Evolutionary conservation across 2,113 vertebrate genomes (phyloP).

Genomic region (Formicarius rufipectus): DNA sequence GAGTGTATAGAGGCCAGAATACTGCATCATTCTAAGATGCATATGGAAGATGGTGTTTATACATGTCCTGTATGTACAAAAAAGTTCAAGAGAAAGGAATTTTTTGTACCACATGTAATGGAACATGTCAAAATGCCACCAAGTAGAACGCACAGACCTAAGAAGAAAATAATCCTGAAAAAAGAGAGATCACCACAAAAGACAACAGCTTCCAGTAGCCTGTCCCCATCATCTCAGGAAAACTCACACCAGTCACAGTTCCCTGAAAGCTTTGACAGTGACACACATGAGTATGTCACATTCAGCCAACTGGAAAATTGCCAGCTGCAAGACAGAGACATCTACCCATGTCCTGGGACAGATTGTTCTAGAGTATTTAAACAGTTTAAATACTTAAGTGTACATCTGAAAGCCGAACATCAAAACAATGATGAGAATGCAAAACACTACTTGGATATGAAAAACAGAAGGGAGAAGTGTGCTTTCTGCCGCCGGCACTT

Average conservation of each 20-base stretch:
- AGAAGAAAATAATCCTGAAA: constrained; percentile 75
- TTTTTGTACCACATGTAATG: constrained; percentile 89
- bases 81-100: constrained; percentile 86
- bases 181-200: constrained; percentile 67
- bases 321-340: constrained; percentile 89
- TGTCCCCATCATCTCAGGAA: constrained; percentile 36
- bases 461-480: constrained; percentile 92
- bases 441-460: constrained; percentile 91
- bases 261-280: constrained; percentile 78
- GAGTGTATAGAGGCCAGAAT: constrained; percentile 86
- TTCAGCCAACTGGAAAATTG: constrained; percentile 88
- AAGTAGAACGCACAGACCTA: constrained; percentile 67
- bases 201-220: constrained; percentile 58
- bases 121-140: constrained; percentile 87
- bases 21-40: constrained; percentile 93
- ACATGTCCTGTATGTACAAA: constrained; percentile 91
- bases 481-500: constrained; percentile 92
- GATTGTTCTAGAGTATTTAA: constrained; percentile 89
- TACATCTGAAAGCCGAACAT: constrained; percentile 93
- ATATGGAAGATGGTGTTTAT: constrained; percentile 83
- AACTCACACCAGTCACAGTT: constrained; percentile 40
- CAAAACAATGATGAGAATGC: constrained; percentile 88
- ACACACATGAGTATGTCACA: constrained; percentile 84
- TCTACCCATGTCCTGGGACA: constrained; percentile 91
- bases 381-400: constrained; percentile 94